Conservation (phyloP, 2,888 invertebrate genomes). For the Ormia ochracea region DNA sequence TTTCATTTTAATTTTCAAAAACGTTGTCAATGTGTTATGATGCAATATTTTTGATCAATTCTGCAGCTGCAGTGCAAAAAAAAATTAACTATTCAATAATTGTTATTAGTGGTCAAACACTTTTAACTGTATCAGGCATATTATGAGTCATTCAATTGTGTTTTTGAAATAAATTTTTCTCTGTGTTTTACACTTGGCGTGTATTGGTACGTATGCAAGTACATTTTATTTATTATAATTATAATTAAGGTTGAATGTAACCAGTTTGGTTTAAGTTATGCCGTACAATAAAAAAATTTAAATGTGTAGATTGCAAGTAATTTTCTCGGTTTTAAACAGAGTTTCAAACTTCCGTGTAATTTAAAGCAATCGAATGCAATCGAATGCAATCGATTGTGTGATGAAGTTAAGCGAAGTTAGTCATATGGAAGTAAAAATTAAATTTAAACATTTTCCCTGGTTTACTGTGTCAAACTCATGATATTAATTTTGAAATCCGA, state of each 20-base stretch:
- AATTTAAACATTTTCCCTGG: too few relatives aligned
- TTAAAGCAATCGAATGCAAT: neutral
- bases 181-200: neutral
- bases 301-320: neutral
- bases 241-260: neutral
- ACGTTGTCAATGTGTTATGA: neutral
- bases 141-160: constrained; percentile 23
- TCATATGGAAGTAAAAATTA: too few relatives aligned
- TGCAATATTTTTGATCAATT: constrained; percentile 19
- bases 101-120: neutral
- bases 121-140: neutral
- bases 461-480: too few relatives aligned
- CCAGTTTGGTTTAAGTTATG: neutral
- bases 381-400: too few relatives aligned
- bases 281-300: neutral
- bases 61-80: neutral
- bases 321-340: neutral
- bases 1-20: neutral
- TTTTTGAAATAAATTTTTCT: neutral
- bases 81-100: neutral
- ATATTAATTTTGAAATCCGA: too few relatives aligned
- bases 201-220: too few relatives aligned
- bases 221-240: neutral
- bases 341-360: neutral
- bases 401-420: too few relatives aligned